Evolutionary conservation across 2,797 vertebrate species (phyloP).

Genomic region (Pangasius djambal): DNA sequence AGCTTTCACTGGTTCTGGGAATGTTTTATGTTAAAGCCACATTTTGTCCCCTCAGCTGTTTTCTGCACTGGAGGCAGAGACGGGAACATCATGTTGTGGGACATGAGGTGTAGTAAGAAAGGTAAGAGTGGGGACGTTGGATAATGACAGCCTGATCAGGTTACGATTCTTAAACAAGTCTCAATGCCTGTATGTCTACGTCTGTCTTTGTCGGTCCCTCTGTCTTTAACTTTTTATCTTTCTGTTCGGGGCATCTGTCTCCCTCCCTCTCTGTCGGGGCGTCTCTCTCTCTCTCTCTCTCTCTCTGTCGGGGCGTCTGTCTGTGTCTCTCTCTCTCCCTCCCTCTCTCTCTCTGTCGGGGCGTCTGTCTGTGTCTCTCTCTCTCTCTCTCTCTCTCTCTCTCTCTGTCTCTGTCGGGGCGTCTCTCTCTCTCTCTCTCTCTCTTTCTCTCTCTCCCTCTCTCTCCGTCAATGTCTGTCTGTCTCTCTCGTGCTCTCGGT

Average conservation of each 20-base stretch:
- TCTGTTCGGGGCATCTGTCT: neutral
- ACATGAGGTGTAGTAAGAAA: conserved; percentile 96
- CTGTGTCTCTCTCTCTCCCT: neutral
- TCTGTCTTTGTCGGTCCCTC: neutral
- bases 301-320: neutral
- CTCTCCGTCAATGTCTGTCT: too few relatives aligned
- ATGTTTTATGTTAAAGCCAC: neutral
- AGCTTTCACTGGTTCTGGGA: neutral
- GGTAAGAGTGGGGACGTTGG: conserved; percentile 71
- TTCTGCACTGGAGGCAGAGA: conserved; percentile 96
- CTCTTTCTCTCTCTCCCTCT: too few relatives aligned
- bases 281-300: neutral
- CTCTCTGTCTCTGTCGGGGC: too few relatives aligned
- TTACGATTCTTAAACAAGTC: neutral
- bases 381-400: too few relatives aligned
- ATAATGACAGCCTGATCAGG: neutral
- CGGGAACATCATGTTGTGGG: conserved; percentile 98
- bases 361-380: neutral
- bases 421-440: neutral
- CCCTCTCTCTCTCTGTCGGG: neutral
- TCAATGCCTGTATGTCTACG: neutral
- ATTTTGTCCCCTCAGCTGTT: conserved; percentile 77
- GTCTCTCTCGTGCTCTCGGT: too few relatives aligned
- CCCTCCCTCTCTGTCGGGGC: neutral
- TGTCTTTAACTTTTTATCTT: neutral